Percentiles rank a stretch among this genome's conserved stretches.
Evolutionary conservation across 1,140 invertebrate species (phyloP).

Genomic region (Aleiodes sp.): DNA sequence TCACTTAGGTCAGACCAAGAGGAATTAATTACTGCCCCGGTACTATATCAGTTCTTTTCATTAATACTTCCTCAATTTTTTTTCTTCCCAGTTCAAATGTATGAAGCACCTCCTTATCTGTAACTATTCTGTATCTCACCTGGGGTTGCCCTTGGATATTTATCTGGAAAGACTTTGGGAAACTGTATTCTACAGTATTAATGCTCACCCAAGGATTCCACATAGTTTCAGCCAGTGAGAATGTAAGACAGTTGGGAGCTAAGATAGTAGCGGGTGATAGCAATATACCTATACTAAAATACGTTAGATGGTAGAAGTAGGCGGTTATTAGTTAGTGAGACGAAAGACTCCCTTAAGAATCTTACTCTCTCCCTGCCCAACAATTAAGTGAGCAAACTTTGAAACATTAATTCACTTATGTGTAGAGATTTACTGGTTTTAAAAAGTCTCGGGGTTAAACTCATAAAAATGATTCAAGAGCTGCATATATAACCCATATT

Average conservation of each 20-base stretch:
- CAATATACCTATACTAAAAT: background rate
- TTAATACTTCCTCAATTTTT: background rate
- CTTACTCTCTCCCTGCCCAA: too few species aligned
- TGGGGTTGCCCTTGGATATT: background rate
- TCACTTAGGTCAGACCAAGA: background rate
- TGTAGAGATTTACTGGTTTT: background rate
- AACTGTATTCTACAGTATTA: background rate
- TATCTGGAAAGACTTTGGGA: background rate
- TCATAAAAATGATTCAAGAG: background rate
- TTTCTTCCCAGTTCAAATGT: background rate
- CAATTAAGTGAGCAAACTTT: constrained; percentile 11
- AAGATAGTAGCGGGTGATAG: constrained; percentile 7
- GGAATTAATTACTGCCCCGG: background rate
- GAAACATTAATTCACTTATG: constrained; percentile 2
- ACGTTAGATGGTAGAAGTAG: background rate
- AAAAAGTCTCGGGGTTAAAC: background rate
- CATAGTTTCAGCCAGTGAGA: background rate
- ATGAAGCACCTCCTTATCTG: background rate
- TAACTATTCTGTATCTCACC: background rate
- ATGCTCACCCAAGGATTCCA: background rate
- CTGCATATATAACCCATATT: background rate
- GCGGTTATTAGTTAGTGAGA: constrained; percentile 19
- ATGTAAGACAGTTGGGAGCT: background rate
- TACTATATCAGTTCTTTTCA: background rate
- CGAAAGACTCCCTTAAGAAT: constrained; percentile 19